These are phyloP conservation scores for Nasonia giraulti DNA, from an alignment of 1,140 invertebrate species.

Conservation along the genomic window DNA sequence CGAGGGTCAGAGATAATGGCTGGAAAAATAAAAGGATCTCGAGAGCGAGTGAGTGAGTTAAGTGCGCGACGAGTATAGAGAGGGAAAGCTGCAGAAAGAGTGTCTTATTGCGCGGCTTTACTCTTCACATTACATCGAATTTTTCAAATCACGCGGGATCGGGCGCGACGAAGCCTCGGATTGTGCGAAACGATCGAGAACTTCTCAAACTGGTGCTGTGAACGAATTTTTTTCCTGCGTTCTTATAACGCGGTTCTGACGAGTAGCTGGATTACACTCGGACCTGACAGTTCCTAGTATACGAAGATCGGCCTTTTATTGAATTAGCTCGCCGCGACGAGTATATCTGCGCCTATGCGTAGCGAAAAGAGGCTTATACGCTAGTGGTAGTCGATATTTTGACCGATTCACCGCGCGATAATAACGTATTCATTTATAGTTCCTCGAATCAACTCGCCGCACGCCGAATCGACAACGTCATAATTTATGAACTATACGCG, in stretches of 20 bases:
- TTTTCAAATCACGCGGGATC: not conserved
- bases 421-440: not conserved
- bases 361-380: not conserved
- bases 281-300: not conserved
- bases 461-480: not conserved
- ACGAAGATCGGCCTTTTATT: not conserved
- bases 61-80: not conserved
- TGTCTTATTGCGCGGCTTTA: not conserved
- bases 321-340: not conserved
- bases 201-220: not conserved
- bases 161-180: not conserved
- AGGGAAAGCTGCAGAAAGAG: not conserved
- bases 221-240: not conserved
- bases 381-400: not conserved
- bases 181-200: not conserved
- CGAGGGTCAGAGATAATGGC: constrained; percentile 13
- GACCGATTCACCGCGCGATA: not conserved
- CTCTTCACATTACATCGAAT: not conserved
- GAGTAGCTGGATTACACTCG: not conserved
- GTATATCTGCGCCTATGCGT: no score
- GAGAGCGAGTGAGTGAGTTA: not conserved
- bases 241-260: not conserved
- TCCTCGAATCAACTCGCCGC: not conserved
- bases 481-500: not conserved
- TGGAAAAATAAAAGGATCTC: not conserved